Conservation (phyloP, 2,888 invertebrate species). For the Dasysyrphus tricinctus region DNA sequence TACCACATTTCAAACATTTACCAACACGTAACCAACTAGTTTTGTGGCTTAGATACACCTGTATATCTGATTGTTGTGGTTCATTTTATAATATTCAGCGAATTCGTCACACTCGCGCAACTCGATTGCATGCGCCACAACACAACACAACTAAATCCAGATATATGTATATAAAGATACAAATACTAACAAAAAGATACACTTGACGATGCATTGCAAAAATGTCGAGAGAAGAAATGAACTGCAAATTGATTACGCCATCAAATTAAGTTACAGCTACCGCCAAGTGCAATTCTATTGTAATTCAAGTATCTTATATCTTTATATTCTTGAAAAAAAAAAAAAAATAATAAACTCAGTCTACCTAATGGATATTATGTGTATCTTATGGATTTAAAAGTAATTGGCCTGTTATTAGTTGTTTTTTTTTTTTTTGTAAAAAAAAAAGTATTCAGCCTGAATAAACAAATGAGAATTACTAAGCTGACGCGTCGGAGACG, state of each 20-base stretch:
- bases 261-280: slow-evolving; percentile 59
- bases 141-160: not conserved
- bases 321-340: not conserved
- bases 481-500: not conserved
- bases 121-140: slow-evolving; percentile 30
- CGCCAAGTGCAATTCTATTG: slow-evolving; percentile 41
- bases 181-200: slow-evolving; percentile 25
- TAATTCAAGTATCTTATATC: slow-evolving; percentile 28
- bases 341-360: too few species aligned
- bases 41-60: slow-evolving; percentile 59
- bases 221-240: slow-evolving; percentile 59
- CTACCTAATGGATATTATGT: slow-evolving; percentile 22
- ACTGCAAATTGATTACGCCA: slow-evolving; percentile 70
- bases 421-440: slow-evolving; percentile 29
- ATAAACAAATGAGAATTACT: slow-evolving; percentile 44
- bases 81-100: slow-evolving; percentile 21
- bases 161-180: not conserved
- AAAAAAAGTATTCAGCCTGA: slow-evolving; percentile 25
- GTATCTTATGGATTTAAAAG: slow-evolving; percentile 54
- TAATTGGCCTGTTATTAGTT: slow-evolving; percentile 58
- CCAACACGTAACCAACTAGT: slow-evolving; percentile 57
- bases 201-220: slow-evolving; percentile 54
- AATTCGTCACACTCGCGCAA: slow-evolving; percentile 30
- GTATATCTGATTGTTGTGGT: slow-evolving; percentile 58
- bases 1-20: slow-evolving; percentile 27